Evolutionary conservation across 2,113 vertebrate genomes (phyloP).

Genomic region (Callorhinus ursinus): DNA sequence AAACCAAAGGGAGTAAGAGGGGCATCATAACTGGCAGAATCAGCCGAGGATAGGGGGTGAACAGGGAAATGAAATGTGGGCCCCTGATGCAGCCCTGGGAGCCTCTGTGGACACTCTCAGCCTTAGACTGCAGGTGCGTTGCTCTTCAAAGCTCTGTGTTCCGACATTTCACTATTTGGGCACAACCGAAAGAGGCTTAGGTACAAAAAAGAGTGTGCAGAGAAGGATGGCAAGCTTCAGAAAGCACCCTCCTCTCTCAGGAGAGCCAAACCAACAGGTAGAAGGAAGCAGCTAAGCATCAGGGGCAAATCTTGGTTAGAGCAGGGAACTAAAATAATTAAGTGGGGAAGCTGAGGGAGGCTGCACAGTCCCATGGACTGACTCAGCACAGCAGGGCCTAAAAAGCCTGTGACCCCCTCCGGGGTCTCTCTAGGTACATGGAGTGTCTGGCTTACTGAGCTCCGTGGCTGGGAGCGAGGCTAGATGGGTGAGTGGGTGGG

Average conservation of each 20-base stretch:
- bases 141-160: background rate
- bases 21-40: background rate
- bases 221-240: background rate
- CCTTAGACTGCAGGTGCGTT: background rate
- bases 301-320: background rate
- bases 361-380: background rate
- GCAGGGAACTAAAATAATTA: background rate
- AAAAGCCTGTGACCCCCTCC: background rate
- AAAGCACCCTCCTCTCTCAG: background rate
- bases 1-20: background rate
- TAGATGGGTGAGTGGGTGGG: background rate
- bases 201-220: background rate
- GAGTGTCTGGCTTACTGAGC: background rate
- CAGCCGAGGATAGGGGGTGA: background rate
- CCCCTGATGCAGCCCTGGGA: no score
- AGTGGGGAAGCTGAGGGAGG: background rate
- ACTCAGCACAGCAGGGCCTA: background rate
- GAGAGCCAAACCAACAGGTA: background rate
- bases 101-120: background rate
- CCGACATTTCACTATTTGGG: background rate
- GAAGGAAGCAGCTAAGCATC: background rate
- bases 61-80: background rate
- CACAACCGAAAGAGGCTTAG: background rate
- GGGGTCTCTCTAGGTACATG: background rate
- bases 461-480: background rate